Evolutionary conservation across 2,888 invertebrate species (phyloP).

Genomic region (Caenorhabditis angaria): DNA sequence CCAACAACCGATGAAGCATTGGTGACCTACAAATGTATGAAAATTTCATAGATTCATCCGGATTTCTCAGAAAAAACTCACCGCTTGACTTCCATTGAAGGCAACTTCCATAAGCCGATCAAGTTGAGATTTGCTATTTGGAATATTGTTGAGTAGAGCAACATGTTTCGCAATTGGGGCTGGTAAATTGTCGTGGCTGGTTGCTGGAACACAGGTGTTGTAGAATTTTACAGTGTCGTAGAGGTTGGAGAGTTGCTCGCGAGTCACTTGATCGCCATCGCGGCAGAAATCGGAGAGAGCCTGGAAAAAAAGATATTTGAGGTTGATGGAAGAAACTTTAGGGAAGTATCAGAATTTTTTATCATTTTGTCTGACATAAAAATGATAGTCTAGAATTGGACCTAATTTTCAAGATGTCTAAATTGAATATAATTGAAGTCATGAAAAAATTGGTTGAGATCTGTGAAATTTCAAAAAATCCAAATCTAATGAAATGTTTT

Average conservation of each 20-base stretch:
- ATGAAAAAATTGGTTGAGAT: too few species aligned
- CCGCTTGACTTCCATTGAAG: slow-evolving; percentile 59
- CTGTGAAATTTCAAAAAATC: too few species aligned
- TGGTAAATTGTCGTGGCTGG: slow-evolving; percentile 56
- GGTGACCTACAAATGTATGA: slow-evolving; percentile 45
- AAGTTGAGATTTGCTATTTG: slow-evolving; percentile 55
- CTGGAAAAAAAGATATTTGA: too few species aligned
- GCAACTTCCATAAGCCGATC: slow-evolving; percentile 58
- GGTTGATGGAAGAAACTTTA: too few species aligned
- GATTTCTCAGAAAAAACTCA: slow-evolving; percentile 14
- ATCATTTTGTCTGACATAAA: too few species aligned
- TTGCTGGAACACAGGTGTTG: slow-evolving; percentile 44
- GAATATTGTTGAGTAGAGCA: slow-evolving; percentile 49
- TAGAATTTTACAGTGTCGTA: slow-evolving; percentile 64
- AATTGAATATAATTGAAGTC: too few species aligned
- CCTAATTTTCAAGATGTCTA: too few species aligned
- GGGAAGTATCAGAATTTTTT: too few species aligned
- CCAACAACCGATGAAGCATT: slow-evolving; percentile 57
- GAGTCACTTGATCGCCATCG: slow-evolving; percentile 57
- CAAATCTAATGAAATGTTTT: too few species aligned
- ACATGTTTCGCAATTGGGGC: slow-evolving; percentile 39
- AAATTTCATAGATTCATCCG: not conserved
- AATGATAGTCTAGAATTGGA: too few species aligned
- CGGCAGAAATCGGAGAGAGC: slow-evolving; percentile 64
- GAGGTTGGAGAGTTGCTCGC: slow-evolving; percentile 49